Evolutionary conservation across 1,140 invertebrate genomes (phyloP).

Genomic region (Drosophila santomea): DNA sequence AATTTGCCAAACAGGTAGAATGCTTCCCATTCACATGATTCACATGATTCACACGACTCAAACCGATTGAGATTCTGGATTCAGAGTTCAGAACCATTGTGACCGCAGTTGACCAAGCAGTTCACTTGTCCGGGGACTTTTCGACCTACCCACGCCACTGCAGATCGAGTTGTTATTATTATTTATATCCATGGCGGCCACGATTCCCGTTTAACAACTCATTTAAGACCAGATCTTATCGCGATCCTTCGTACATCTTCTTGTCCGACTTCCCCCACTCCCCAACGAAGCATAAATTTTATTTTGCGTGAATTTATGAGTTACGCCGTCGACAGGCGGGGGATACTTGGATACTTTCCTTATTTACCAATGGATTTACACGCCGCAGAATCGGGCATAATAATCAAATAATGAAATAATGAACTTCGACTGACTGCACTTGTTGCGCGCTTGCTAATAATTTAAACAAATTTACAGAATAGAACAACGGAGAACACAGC

Average conservation of each 20-base stretch:
- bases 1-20: constrained; percentile 67
- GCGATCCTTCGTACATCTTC: constrained; percentile 34
- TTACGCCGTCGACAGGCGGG: constrained; percentile 46
- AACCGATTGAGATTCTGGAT: not conserved
- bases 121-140: constrained; percentile 26
- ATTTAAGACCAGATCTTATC: constrained; percentile 64
- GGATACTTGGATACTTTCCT: constrained; percentile 9
- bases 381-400: constrained; percentile 18
- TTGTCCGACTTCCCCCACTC: constrained; percentile 3
- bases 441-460: constrained; percentile 73
- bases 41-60: too few species aligned
- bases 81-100: not conserved
- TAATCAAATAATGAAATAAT: constrained; percentile 70
- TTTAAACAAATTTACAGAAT: constrained; percentile 76
- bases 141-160: constrained; percentile 26
- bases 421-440: constrained; percentile 57
- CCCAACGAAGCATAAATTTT: constrained; percentile 63
- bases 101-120: constrained; percentile 8
- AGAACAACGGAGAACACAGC: constrained; percentile 24
- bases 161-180: constrained; percentile 74
- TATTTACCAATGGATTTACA: constrained; percentile 75
- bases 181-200: constrained; percentile 55
- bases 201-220: constrained; percentile 71
- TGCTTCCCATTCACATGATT: constrained; percentile 15
- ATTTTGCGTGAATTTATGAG: constrained; percentile 81